phyloP scores from a whole-genome alignment of 2,113 vertebrate species.

The Alectura lathami region DNA sequence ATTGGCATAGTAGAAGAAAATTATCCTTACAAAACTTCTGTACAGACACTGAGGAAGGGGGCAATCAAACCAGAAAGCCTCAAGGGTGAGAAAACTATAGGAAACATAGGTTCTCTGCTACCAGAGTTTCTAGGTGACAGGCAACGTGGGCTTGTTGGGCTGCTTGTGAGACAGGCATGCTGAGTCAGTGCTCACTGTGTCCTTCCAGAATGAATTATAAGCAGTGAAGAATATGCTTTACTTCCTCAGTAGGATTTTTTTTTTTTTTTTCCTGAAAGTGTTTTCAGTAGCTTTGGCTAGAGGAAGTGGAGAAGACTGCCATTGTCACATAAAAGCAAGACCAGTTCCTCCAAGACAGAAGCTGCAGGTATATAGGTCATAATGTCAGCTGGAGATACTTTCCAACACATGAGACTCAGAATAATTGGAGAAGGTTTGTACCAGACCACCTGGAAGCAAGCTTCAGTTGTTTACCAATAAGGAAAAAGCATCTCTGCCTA shows the following conservation, averaged over 20 bases:
- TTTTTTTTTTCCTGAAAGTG: background rate
- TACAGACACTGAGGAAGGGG: background rate
- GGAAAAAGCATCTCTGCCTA: background rate
- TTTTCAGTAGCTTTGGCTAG: background rate
- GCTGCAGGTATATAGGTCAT: conserved; percentile 32
- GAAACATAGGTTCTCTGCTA: background rate
- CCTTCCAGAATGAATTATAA: conserved; percentile 34
- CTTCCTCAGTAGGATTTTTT: background rate
- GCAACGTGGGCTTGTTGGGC: background rate
- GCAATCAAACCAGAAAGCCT: background rate
- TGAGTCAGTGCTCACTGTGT: conserved; percentile 24
- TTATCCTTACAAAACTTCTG: conserved; percentile 1
- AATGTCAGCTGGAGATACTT: background rate
- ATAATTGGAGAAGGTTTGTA: background rate
- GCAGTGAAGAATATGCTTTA: background rate
- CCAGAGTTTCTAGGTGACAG: background rate
- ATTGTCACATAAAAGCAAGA: conserved; percentile 17
- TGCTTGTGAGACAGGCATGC: background rate
- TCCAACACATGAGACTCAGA: background rate
- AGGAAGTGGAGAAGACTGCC: conserved; percentile 27
- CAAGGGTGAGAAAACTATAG: background rate
- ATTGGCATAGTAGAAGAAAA: background rate
- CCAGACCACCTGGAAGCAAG: background rate
- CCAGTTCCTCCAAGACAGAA: conserved; percentile 41
- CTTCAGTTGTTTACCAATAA: conserved; percentile 9